Conservation (phyloP, 2,888 invertebrate genomes). For the Drosophila engyochracea region DNA sequence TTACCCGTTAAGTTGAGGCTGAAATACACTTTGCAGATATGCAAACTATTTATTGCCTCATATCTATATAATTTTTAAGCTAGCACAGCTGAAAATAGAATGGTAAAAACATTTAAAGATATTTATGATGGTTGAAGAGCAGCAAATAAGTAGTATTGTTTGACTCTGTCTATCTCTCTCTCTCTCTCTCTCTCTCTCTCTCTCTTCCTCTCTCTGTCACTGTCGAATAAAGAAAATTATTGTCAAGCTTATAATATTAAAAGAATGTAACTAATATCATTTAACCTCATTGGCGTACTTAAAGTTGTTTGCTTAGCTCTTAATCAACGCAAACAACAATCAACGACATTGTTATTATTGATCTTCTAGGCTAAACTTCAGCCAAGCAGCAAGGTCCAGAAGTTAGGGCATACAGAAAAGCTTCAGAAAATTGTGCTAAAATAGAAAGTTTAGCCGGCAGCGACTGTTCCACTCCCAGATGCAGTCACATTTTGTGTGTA, state of each 20-base stretch:
- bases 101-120: background rate
- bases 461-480: conserved; percentile 33
- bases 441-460: conserved; percentile 46
- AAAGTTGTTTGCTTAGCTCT: background rate
- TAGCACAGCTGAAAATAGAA: background rate
- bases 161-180: too few relatives aligned
- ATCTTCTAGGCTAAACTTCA: background rate
- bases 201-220: background rate
- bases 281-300: background rate
- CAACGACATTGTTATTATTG: background rate
- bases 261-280: too few relatives aligned
- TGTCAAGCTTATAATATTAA: background rate
- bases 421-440: conserved; percentile 33
- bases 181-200: background rate
- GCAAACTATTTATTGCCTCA: background rate
- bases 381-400: conserved; percentile 1
- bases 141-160: background rate
- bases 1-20: conserved; percentile 25
- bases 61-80: background rate
- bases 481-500: conserved; percentile 13
- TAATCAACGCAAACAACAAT: background rate
- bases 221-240: background rate
- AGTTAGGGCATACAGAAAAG: conserved; percentile 29
- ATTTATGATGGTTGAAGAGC: background rate
- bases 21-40: conserved; percentile 36